These are phyloP conservation scores for Hypanus sabinus DNA, from an alignment of 2,113 vertebrate species.

Conservation along the genomic window DNA sequence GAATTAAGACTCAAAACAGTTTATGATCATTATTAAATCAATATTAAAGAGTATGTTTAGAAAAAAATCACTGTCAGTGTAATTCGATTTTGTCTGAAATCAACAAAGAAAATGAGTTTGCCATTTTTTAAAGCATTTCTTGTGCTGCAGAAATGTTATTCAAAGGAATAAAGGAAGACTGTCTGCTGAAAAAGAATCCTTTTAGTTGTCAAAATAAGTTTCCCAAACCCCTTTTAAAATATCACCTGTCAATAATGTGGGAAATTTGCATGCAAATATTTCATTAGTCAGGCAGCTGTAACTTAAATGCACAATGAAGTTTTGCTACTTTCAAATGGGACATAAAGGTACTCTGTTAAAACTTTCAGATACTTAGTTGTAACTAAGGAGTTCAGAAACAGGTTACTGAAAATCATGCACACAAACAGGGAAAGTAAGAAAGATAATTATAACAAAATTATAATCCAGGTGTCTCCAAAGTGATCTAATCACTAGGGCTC, in stretches of 20 bases:
- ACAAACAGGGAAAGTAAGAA: background rate
- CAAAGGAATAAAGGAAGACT: conserved; percentile 21
- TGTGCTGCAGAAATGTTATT: conserved; percentile 10
- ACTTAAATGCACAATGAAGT: background rate
- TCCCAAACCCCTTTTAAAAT: background rate
- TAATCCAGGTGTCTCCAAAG: background rate
- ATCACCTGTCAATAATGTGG: background rate
- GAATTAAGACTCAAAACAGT: background rate
- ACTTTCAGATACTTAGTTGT: background rate
- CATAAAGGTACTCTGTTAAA: background rate
- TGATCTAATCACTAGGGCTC: background rate
- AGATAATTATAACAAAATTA: background rate
- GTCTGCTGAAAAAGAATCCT: background rate
- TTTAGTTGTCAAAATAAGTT: background rate
- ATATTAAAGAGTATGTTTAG: background rate
- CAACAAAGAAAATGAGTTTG: background rate
- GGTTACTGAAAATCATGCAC: background rate
- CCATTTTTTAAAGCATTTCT: background rate
- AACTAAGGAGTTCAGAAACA: background rate
- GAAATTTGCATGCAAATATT: background rate
- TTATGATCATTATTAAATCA: background rate
- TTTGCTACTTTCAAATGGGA: background rate
- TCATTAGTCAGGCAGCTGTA: background rate
- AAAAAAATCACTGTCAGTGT: background rate
- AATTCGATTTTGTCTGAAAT: background rate